These are phyloP conservation scores for Poliocrania exsul DNA, from an alignment of 2,797 vertebrate genomes.

Conservation along the genomic window DNA sequence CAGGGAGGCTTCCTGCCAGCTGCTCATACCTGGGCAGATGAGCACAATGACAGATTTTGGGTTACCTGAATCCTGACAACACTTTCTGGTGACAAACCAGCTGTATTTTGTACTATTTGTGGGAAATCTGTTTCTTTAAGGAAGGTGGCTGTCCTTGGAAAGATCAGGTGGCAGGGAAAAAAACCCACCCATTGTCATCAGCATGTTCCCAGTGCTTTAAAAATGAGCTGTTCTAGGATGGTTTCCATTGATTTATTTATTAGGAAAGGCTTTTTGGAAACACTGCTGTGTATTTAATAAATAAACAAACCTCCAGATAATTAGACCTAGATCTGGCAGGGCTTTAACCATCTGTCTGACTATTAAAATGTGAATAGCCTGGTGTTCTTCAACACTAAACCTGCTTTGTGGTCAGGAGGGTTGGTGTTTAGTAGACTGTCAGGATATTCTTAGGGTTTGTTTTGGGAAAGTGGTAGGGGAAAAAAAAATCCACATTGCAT, in stretches of 20 bases:
- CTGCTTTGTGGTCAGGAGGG: not conserved
- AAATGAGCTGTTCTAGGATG: not conserved
- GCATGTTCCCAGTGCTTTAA: not conserved
- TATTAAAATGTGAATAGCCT: not conserved
- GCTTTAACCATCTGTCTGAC: not conserved
- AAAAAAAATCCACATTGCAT: not conserved
- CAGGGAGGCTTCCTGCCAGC: not conserved
- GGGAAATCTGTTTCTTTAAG: not conserved
- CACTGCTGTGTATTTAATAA: not conserved
- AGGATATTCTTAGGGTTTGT: not conserved
- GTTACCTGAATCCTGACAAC: not conserved
- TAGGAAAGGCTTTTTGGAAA: not conserved
- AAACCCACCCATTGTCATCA: not conserved
- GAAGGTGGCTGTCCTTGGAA: not conserved
- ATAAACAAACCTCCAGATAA: not conserved
- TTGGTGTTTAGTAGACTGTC: not conserved
- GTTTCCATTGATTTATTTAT: not conserved
- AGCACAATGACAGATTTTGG: not conserved
- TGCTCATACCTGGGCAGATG: not conserved
- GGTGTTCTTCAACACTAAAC: not conserved
- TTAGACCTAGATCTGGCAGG: not conserved
- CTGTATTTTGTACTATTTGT: not conserved
- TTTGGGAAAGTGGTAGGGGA: not conserved
- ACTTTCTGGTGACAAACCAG: not conserved
- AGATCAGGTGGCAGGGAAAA: not conserved